phyloP scores from a whole-genome alignment of 2,797 vertebrate genomes.

The Pseudochaenichthys georgianus region DNA sequence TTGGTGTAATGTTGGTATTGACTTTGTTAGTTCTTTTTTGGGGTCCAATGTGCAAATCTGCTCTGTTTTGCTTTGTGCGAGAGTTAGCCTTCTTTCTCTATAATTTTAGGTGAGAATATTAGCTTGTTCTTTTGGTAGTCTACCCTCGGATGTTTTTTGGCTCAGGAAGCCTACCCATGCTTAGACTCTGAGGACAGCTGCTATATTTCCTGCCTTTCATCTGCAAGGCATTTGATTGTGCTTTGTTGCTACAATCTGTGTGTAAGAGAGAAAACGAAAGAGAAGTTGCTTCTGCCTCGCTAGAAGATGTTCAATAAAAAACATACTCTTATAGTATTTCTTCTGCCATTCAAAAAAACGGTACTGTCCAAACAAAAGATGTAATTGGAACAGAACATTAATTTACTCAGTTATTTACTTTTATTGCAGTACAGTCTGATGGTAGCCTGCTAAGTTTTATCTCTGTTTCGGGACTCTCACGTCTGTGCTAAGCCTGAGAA shows the following conservation, averaged over 20 bases:
- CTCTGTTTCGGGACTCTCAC: too few relatives aligned
- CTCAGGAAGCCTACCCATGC: constrained; percentile 53
- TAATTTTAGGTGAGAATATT: background rate
- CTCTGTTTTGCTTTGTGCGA: constrained; percentile 9
- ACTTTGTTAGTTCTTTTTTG: constrained; percentile 17
- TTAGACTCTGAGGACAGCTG: constrained; percentile 58
- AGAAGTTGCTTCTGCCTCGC: constrained; percentile 12
- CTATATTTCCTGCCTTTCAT: constrained; percentile 80
- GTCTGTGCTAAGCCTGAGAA: too few relatives aligned
- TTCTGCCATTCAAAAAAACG: background rate
- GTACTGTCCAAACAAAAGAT: background rate
- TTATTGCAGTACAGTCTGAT: too few relatives aligned
- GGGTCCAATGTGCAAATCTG: background rate
- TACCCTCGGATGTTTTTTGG: constrained; percentile 25
- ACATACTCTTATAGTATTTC: background rate
- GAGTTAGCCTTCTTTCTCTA: background rate
- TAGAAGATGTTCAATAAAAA: constrained; percentile 10
- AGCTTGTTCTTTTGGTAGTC: constrained; percentile 11
- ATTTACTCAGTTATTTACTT: background rate
- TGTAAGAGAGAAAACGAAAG: constrained; percentile 42
- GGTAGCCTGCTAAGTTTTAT: too few relatives aligned
- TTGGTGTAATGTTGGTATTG: constrained; percentile 6
- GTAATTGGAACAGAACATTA: background rate
- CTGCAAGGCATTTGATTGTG: constrained; percentile 66
- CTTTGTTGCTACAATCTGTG: constrained; percentile 29